Base-by-base conservation (phyloP, 2,888 invertebrate genomes). In the Aporophyla lueneburgensis region DNA sequence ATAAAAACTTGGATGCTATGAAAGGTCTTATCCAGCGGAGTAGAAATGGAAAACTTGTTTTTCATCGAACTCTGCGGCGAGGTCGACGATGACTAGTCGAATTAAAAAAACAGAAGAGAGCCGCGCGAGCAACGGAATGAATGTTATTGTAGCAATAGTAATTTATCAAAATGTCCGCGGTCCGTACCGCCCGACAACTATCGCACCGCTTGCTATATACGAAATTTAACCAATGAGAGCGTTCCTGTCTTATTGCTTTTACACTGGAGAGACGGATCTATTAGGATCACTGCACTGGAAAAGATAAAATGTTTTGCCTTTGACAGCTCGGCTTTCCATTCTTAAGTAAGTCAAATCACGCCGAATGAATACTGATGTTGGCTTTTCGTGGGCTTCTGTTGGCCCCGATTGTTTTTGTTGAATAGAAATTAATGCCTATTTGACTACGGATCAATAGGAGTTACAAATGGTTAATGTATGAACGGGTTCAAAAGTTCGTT, bases 121-220 rank as follows among this genome's bases (percentile, higher is more conserved):
- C 88, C 89, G 88, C 88, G 88, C 89, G 86, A 88, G 87, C 88
- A 89, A 89, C 86, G 90, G 89, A 94, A 94, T 91, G 89, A 93
- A 93, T 93, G 93, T 93, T 94, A 95, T 95, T 95, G 93, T 94
- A 91, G 89, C 91, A 89, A 92, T 91, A 92, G 93, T 93, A 93
- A 95, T 96, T 95, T 95, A 95, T 96, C 95, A 96, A 95, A 95
- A 94, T 88, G 94, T 95, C 94, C 87, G 77, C 76, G 72, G 94
- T 94, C 93, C 87, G 78, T 71, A 77, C 81, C 80, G 86, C 86
- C 83, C 75, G 85, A 86, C 84, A 89, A 90, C 91, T 89, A 91
- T 89, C 87, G 89, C 79, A 84, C 87, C 85, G 88, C 79, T 87
- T 84, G 87, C 86, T 88, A 88, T 88, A 87, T 90, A 84, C 67